A percentile compares a stretch with the other conserved stretches of the same genome.
phyloP scores from a whole-genome alignment of 1,140 invertebrate genomes.

The Zaprionus africanus region DNA sequence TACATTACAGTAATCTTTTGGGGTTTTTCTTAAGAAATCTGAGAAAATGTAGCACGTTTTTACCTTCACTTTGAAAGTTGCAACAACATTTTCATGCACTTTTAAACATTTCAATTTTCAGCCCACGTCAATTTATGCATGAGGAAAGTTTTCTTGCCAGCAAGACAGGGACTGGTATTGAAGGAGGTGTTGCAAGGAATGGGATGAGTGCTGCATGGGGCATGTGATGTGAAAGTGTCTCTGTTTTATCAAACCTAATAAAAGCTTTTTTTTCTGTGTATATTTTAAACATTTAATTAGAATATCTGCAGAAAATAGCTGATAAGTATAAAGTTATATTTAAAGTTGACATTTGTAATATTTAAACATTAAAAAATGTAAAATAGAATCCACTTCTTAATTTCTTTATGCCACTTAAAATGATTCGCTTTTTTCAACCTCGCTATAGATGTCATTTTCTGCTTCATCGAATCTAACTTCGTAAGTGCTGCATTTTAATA shows the following conservation, averaged over 20 bases:
- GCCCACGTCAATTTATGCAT: constrained; percentile 71
- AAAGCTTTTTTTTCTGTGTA: too few relatives aligned
- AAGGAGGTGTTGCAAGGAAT: not conserved
- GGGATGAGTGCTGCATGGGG: not conserved
- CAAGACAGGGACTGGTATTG: not conserved
- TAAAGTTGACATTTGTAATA: not conserved
- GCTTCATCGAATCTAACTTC: not conserved
- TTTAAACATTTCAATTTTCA: constrained; percentile 77
- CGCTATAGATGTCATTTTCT: not conserved
- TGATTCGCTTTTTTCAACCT: not conserved
- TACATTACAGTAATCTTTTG: not conserved
- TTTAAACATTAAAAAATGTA: too few relatives aligned
- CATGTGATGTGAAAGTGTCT: constrained; percentile 30
- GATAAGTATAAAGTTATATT: constrained; percentile 11
- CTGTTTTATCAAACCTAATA: not conserved
- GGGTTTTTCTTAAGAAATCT: not conserved
- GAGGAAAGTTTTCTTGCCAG: constrained; percentile 63
- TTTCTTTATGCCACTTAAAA: not conserved
- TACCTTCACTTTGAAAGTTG: constrained; percentile 50
- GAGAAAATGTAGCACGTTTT: not conserved
- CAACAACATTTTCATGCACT: constrained; percentile 80
- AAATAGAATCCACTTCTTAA: too few relatives aligned
- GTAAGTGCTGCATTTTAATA: constrained; percentile 1
- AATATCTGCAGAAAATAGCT: too few relatives aligned
- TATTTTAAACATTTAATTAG: too few relatives aligned